Conservation (phyloP, 1,140 invertebrate genomes). For the Ylistrum balloti region DNA sequence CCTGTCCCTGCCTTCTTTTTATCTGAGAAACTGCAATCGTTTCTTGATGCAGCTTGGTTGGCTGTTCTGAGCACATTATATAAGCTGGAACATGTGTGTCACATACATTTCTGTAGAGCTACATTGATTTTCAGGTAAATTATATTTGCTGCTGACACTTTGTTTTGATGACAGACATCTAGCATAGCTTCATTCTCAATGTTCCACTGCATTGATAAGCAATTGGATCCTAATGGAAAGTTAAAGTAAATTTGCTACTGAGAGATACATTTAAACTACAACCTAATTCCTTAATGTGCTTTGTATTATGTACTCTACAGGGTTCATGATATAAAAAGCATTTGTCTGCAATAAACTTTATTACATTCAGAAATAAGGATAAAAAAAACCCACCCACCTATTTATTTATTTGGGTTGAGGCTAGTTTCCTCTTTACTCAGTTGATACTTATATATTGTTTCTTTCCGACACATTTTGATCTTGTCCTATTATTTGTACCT, state of each 20-base stretch:
- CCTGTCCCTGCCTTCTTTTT: neutral
- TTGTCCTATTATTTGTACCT: too few species aligned
- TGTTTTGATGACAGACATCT: neutral
- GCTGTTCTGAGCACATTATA: neutral
- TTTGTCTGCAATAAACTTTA: too few species aligned
- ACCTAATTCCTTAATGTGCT: neutral
- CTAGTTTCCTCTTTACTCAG: too few species aligned
- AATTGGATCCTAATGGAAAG: neutral
- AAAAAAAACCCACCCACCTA: too few species aligned
- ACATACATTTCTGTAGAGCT: neutral
- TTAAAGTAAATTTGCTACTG: neutral
- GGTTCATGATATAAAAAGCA: neutral
- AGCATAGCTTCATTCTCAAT: neutral
- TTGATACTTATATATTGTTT: too few species aligned
- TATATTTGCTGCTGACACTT: slow-evolving; percentile 1
- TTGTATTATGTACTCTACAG: neutral
- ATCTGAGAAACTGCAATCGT: neutral
- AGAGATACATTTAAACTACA: neutral
- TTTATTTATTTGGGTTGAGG: too few species aligned
- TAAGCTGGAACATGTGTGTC: neutral
- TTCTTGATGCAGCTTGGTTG: neutral
- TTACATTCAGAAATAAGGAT: too few species aligned
- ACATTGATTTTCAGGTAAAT: slow-evolving; percentile 35
- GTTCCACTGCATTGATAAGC: neutral
- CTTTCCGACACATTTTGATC: too few species aligned